These are phyloP conservation scores for Sciaenops ocellatus DNA, from an alignment of 2,797 vertebrate genomes.

Conservation along the genomic window DNA sequence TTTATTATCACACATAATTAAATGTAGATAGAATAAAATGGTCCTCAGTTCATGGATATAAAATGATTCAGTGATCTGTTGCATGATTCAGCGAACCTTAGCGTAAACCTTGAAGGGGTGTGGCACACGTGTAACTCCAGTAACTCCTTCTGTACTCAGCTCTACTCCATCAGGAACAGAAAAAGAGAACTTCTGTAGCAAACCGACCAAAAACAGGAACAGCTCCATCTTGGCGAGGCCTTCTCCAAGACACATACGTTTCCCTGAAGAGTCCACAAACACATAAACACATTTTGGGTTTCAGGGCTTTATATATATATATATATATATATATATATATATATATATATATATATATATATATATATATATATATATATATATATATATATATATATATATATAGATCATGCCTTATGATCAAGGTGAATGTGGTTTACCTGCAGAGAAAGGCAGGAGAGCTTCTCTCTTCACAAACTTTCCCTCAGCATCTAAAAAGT, in stretches of 20 bases:
- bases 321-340: too few species aligned
- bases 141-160: slow-evolving; percentile 68
- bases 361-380: too few species aligned
- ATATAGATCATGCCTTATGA: background rate
- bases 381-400: too few species aligned
- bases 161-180: slow-evolving; percentile 66
- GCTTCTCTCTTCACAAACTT: slow-evolving; percentile 85
- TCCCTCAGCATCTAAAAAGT: slow-evolving; percentile 88
- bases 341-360: too few species aligned
- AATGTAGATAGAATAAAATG: background rate
- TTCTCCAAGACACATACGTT: slow-evolving; percentile 86
- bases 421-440: slow-evolving; percentile 64
- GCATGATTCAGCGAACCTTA: slow-evolving; percentile 59
- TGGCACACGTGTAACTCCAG: slow-evolving; percentile 79
- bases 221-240: slow-evolving; percentile 85
- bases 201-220: slow-evolving; percentile 79
- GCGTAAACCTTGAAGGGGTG: slow-evolving; percentile 79
- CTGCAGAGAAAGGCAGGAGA: slow-evolving; percentile 86
- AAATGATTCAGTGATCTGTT: background rate
- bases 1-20: background rate
- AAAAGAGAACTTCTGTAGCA: slow-evolving; percentile 89
- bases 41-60: background rate
- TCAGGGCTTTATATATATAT: too few species aligned
- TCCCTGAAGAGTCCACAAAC: slow-evolving; percentile 80
- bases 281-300: background rate